Evolutionary conservation across 2,797 vertebrate genomes (phyloP).

Genomic region (Propithecus perrieri): DNA sequence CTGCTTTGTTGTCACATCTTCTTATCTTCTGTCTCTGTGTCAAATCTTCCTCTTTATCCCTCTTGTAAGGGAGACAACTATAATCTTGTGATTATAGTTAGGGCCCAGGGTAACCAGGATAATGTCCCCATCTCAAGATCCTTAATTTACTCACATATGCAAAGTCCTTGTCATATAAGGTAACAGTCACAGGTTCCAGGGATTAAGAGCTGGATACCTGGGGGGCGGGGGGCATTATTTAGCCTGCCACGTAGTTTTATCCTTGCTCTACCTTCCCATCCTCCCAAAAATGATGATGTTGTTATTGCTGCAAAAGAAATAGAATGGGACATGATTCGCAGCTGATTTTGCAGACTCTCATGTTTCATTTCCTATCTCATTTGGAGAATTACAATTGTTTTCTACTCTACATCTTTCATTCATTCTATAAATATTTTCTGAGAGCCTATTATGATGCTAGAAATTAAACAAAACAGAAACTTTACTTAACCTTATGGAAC

Average conservation of each 20-base stretch:
- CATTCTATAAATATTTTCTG: not conserved
- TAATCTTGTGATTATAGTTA: not conserved
- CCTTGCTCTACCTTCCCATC: not conserved
- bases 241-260: not conserved
- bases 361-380: not conserved
- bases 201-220: not conserved
- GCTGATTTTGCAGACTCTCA: not conserved
- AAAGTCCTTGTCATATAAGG: not conserved
- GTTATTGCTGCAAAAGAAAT: not conserved
- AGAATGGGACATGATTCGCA: not conserved
- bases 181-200: not conserved
- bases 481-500: not conserved
- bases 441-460: not conserved
- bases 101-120: not conserved
- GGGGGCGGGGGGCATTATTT: not conserved
- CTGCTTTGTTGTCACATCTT: not conserved
- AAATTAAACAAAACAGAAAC: not conserved
- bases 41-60: not conserved
- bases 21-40: not conserved
- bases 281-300: not conserved
- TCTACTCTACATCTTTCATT: not conserved
- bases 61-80: not conserved
- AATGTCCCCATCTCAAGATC: not conserved
- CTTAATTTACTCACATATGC: not conserved
- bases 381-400: constrained; percentile 13